Base-by-base conservation (phyloP, 2,888 invertebrate species). In the Philonicus albiceps region DNA sequence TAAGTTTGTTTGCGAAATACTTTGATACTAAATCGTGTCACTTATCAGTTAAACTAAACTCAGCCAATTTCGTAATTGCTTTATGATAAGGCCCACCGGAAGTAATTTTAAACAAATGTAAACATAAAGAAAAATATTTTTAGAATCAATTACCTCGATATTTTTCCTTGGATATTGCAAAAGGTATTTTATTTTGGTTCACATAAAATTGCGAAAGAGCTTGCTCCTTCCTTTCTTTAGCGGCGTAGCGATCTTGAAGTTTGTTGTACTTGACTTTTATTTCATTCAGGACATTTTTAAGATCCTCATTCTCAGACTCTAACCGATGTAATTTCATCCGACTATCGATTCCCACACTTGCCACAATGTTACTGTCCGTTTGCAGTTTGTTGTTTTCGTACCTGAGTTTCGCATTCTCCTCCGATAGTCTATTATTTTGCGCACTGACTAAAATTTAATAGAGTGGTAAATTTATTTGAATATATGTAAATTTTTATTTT, bases 211-310 rank as follows among this genome's bases (percentile, higher is more conserved):
- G 19, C 13, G 31, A 31, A 2, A 74, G 34, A 91, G 91, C 2
- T 91, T 90, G 40, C 89, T 90, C 4, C 22, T 40, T 90, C 89
- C 64, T 8, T 11, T 64, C 22, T 84, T 91, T 91, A 73, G 90
- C 90, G 88, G 91, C 85, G 34, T 90, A 91, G 0, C 90, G 91
- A 37, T 89, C 89, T 31, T 91, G 90, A 30, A 91, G 78, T 72
- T 90, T 91, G 86, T 91, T 91, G 88, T 91, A 91, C 85, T 90
- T 90, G n/a, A 89, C 89, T 86, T 92, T 91, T 6, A 91, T 88
- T 40, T 87, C 86, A 86, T 91, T 90, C 64, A 92, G 86, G 13
- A 89, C 90, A 3, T 91, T 91, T 37, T 89, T 88, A 73, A 91
- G 86, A 8, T 89, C 89, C 88, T 92, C 91, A 1, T 90, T 90